phyloP scores from a whole-genome alignment of 1,140 invertebrate species.

The Formica selysi region DNA sequence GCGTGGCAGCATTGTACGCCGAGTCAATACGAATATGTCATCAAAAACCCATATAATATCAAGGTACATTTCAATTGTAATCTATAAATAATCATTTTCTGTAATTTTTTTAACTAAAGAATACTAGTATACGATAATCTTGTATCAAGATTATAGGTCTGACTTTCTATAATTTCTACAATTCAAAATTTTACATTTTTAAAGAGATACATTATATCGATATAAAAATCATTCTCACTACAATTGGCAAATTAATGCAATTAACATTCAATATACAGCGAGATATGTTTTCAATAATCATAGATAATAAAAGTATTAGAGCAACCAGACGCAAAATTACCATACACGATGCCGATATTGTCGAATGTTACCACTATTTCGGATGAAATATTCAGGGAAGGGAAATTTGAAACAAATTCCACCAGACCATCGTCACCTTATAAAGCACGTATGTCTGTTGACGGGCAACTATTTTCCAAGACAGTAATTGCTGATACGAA shows the following conservation, averaged over 20 bases:
- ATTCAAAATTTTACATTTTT: background rate
- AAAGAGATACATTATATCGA: background rate
- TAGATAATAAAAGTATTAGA: slow-evolving; percentile 59
- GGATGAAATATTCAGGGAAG: background rate
- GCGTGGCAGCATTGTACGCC: slow-evolving; percentile 71
- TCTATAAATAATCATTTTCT: background rate
- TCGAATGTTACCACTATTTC: background rate
- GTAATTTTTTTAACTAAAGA: background rate
- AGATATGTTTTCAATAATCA: background rate
- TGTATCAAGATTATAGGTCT: too few species aligned
- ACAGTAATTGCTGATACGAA: background rate
- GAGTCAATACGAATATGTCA: slow-evolving; percentile 71
- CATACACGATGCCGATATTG: background rate
- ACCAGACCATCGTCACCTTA: background rate
- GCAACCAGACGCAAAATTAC: background rate
- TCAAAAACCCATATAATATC: slow-evolving; percentile 66
- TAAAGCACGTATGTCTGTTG: background rate
- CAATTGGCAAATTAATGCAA: background rate
- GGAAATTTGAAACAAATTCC: background rate
- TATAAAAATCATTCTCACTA: too few species aligned
- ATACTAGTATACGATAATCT: too few species aligned
- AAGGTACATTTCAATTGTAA: slow-evolving; percentile 64
- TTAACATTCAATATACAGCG: background rate
- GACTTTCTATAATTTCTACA: background rate
- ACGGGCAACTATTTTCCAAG: background rate